phyloP scores from a whole-genome alignment of 2,797 vertebrate species.

The Paedocypris micromegethes region DNA sequence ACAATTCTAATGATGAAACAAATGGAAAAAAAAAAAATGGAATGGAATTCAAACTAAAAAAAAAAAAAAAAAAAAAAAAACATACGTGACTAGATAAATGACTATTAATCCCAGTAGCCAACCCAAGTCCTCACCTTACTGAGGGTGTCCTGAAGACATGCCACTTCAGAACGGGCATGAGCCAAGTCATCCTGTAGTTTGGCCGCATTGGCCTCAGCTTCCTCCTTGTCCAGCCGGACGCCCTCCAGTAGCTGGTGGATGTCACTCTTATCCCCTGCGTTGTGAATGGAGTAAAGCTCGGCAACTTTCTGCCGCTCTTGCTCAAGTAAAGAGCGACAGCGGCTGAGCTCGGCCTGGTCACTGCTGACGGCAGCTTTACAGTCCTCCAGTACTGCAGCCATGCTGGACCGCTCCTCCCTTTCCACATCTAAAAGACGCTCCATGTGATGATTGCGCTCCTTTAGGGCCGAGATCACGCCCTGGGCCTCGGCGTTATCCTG shows the following conservation, averaged over 20 bases:
- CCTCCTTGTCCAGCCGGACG: slow-evolving; percentile 85
- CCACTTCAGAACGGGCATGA: slow-evolving; percentile 77
- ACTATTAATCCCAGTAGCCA: not conserved
- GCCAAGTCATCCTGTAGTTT: slow-evolving; percentile 84
- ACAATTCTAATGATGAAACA: too few relatives aligned
- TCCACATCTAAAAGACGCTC: slow-evolving; percentile 88
- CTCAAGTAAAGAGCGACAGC: slow-evolving; percentile 84
- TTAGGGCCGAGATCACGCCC: slow-evolving; percentile 83
- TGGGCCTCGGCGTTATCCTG: slow-evolving; percentile 96
- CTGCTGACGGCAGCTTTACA: slow-evolving; percentile 78
- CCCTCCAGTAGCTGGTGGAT: slow-evolving; percentile 89
- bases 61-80: slow-evolving; percentile 2
- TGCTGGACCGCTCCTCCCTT: slow-evolving; percentile 75
- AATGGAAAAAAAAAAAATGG: too few relatives aligned
- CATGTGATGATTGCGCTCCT: slow-evolving; percentile 94
- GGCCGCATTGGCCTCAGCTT: slow-evolving; percentile 80
- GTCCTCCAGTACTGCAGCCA: slow-evolving; percentile 80
- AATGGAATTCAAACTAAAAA: not conserved
- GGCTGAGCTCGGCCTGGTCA: slow-evolving; percentile 84
- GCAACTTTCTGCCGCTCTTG: slow-evolving; percentile 90
- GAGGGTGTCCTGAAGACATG: slow-evolving; percentile 79
- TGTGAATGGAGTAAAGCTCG: slow-evolving; percentile 89
- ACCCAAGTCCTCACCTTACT: slow-evolving; percentile 72
- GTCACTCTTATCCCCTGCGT: slow-evolving; percentile 85
- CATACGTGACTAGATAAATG: not conserved